A percentile compares a stretch with the other conserved stretches of the same genome.
Conservation (phyloP, 2,797 vertebrate species). For the Scolopax rusticola region DNA sequence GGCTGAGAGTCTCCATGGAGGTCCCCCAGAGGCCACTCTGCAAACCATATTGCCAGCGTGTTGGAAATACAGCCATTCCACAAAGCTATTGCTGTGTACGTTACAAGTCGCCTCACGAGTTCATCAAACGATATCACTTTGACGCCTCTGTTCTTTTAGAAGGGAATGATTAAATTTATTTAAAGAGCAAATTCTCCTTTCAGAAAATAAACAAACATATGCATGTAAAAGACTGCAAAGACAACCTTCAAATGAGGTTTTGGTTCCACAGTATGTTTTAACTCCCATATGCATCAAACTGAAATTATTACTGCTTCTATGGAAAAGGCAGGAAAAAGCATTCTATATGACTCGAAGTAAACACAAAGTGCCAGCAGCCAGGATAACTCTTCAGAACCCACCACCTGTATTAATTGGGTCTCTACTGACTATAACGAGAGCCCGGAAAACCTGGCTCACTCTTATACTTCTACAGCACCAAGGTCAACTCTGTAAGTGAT, state of each 20-base stretch:
- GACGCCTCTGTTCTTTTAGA: background rate
- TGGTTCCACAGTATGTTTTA: background rate
- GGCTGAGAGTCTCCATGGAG: accelerated
- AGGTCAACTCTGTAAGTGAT: background rate
- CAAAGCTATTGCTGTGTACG: background rate
- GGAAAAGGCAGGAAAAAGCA: background rate
- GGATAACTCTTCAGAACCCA: background rate
- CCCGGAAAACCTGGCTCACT: background rate
- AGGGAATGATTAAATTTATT: background rate
- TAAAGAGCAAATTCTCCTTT: background rate
- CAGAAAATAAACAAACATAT: background rate
- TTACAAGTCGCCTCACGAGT: background rate
- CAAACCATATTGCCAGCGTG: accelerated
- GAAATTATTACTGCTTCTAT: background rate
- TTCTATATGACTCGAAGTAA: background rate
- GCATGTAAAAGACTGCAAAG: background rate
- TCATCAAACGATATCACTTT: background rate
- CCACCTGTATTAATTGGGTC: background rate
- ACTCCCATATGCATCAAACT: background rate
- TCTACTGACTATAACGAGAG: background rate
- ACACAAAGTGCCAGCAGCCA: background rate
- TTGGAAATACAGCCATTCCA: accelerated
- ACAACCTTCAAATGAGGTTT: background rate
- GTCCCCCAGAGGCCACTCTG: background rate
- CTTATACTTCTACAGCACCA: background rate